phyloP scores from a whole-genome alignment of 2,888 invertebrate genomes.

The Agapostemon virescens region DNA sequence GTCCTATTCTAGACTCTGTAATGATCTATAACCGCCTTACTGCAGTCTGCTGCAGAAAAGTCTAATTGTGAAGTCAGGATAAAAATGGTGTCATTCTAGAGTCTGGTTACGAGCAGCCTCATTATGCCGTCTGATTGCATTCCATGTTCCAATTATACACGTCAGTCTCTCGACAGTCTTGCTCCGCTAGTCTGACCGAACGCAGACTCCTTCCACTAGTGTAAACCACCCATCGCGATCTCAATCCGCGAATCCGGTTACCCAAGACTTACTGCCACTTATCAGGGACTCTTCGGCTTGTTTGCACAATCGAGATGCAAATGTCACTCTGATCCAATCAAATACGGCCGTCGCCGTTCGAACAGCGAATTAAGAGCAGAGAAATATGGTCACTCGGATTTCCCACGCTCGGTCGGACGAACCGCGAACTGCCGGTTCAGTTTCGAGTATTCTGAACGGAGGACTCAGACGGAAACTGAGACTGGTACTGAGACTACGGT shows the following conservation, averaged over 20 bases:
- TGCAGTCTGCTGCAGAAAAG: not conserved
- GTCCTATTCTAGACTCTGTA: not conserved
- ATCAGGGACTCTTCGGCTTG: not conserved
- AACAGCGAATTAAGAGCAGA: not conserved
- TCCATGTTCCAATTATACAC: not conserved
- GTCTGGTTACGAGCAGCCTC: not conserved
- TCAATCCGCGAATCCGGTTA: not conserved
- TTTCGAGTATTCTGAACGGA: slow-evolving; percentile 32
- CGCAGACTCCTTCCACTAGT: not conserved
- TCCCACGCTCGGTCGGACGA: not conserved
- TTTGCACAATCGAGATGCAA: slow-evolving; percentile 2
- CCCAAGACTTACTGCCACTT: not conserved
- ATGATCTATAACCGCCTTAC: too few species aligned
- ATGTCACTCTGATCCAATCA: slow-evolving; percentile 20
- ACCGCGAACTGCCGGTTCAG: slow-evolving; percentile 49
- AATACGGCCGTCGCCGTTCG: not conserved
- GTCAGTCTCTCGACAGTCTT: not conserved
- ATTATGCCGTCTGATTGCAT: not conserved
- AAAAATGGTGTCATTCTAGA: not conserved
- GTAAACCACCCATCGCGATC: too few species aligned
- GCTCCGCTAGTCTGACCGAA: not conserved
- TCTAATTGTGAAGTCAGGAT: not conserved
- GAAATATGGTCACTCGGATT: slow-evolving; percentile 6
- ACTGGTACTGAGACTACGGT: too few species aligned
- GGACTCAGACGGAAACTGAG: too few species aligned